A percentile compares a stretch with the other conserved stretches of the same genome.
Evolutionary conservation across 2,797 vertebrate genomes (phyloP).

Genomic region (Mormyrops attenuatus): DNA sequence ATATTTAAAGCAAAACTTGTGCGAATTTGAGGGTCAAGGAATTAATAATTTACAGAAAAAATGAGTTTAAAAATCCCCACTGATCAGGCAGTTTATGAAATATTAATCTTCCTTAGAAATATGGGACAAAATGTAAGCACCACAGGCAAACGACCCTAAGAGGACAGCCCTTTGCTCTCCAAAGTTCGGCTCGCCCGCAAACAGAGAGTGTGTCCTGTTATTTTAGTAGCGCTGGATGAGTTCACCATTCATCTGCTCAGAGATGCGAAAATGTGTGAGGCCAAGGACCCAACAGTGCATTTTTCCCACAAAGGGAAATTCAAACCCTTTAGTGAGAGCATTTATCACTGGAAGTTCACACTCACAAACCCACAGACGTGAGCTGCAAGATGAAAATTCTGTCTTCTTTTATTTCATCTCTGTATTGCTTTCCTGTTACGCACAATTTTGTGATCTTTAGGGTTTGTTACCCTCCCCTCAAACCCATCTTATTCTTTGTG

Average conservation of each 20-base stretch:
- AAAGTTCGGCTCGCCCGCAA: neutral
- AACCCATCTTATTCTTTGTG: neutral
- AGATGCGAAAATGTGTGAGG: neutral
- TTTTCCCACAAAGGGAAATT: neutral
- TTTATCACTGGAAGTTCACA: neutral
- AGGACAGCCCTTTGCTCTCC: neutral
- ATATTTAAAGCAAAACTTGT: conserved; percentile 20
- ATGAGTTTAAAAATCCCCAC: conserved; percentile 43
- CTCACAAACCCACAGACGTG: neutral
- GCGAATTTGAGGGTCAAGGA: conserved; percentile 31
- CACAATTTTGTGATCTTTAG: neutral
- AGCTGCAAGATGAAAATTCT: neutral
- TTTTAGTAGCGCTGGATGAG: neutral
- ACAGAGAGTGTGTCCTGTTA: neutral
- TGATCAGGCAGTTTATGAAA: conserved; percentile 42
- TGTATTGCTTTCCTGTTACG: neutral
- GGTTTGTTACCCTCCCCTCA: neutral
- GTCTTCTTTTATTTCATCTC: neutral
- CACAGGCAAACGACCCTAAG: neutral
- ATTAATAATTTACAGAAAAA: conserved; percentile 43
- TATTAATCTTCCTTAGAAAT: conserved; percentile 39
- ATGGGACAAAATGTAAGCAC: conserved; percentile 2
- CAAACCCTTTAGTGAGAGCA: neutral
- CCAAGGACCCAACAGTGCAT: neutral
- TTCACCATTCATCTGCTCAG: neutral